A percentile compares a stretch with the other conserved stretches of the same genome.
Evolutionary conservation across 2,888 invertebrate species (phyloP).

Genomic region (Drosophila neonasuta): DNA sequence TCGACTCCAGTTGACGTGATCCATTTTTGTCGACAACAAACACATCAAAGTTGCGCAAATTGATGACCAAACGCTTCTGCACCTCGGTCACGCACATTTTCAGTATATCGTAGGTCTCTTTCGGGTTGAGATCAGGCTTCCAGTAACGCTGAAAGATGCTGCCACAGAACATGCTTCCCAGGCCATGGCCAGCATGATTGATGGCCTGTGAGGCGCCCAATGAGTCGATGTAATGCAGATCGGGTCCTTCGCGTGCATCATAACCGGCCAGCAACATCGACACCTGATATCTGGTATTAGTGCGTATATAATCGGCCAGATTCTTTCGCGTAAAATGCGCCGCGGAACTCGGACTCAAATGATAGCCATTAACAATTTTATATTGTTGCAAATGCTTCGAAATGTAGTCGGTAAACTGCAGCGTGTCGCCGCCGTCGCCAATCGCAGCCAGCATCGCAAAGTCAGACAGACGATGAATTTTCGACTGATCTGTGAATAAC

Average conservation of each 20-base stretch:
- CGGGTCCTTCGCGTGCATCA: constrained; percentile 91
- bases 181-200: constrained; percentile 96
- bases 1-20: constrained; percentile 88
- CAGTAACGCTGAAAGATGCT: constrained; percentile 96
- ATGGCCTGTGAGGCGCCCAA: constrained; percentile 93
- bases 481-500: constrained; percentile 89
- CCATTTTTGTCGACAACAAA: constrained; percentile 92
- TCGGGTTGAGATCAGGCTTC: constrained; percentile 87
- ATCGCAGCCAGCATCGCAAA: constrained; percentile 93
- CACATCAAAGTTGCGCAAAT: constrained; percentile 95
- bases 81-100: constrained; percentile 94
- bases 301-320: constrained; percentile 95
- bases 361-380: constrained; percentile 98
- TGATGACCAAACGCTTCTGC: constrained; percentile 93
- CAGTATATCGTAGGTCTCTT: constrained; percentile 91
- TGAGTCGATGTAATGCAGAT: constrained; percentile 96
- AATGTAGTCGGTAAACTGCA: constrained; percentile 98
- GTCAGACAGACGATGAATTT: constrained; percentile 94
- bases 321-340: constrained; percentile 95
- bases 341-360: constrained; percentile 93
- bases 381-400: constrained; percentile 98
- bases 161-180: constrained; percentile 94
- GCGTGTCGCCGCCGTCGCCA: constrained; percentile 96
- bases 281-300: constrained; percentile 84
- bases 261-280: constrained; percentile 82